These are phyloP conservation scores for Poecilia gillii DNA, from an alignment of 2,797 vertebrate species.

Conservation along the genomic window DNA sequence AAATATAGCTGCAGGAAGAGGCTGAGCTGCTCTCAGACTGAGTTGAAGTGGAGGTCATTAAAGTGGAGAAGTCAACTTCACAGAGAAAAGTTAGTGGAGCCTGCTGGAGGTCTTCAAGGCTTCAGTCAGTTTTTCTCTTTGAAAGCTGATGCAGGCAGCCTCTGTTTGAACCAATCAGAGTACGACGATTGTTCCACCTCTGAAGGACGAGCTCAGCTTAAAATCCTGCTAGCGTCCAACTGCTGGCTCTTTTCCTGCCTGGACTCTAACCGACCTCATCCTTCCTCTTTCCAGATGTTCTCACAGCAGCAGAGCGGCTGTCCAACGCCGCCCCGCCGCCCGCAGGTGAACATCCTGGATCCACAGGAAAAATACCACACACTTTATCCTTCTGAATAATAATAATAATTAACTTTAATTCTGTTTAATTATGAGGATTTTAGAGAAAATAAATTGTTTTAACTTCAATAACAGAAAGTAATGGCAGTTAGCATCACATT, in stretches of 20 bases:
- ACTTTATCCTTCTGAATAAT: neutral
- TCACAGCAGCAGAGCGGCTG: constrained; percentile 16
- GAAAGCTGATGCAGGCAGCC: neutral
- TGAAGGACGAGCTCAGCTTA: neutral
- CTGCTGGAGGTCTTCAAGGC: neutral
- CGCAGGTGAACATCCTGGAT: constrained; percentile 33
- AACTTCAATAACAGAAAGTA: neutral
- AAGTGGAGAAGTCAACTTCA: constrained; percentile 12
- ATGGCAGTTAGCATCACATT: neutral
- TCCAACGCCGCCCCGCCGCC: constrained; percentile 28
- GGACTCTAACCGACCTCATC: neutral
- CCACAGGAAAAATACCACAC: neutral
- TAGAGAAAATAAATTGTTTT: neutral
- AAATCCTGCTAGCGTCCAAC: neutral
- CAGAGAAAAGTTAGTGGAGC: constrained; percentile 7
- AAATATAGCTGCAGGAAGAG: constrained; percentile 25
- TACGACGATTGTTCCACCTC: neutral
- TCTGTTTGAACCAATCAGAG: neutral
- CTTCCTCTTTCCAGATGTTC: constrained; percentile 32
- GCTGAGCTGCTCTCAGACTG: constrained; percentile 18
- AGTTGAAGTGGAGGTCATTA: constrained; percentile 9
- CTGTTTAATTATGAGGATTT: neutral
- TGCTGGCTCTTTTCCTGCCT: neutral
- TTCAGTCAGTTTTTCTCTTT: neutral
- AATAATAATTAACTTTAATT: neutral